Percentiles rank a stretch among this genome's conserved stretches.
These are phyloP conservation scores for Pluvianellus socialis DNA, from an alignment of 2,113 vertebrate species.

Conservation along the genomic window DNA sequence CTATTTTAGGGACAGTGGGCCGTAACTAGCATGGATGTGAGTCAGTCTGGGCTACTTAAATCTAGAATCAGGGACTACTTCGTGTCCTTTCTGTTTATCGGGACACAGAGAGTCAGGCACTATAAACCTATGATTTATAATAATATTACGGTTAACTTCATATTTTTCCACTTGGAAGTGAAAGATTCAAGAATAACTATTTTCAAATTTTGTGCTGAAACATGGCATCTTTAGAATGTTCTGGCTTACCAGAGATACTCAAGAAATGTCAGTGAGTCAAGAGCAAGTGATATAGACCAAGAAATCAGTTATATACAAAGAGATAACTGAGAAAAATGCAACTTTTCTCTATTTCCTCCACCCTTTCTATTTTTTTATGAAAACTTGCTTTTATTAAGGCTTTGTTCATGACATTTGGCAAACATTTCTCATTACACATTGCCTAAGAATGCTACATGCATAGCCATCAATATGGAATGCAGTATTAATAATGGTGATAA, in stretches of 20 bases:
- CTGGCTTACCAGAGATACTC: not conserved
- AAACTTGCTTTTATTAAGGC: not conserved
- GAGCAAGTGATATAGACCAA: not conserved
- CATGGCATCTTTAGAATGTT: not conserved
- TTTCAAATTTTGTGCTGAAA: not conserved
- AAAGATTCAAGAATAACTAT: not conserved
- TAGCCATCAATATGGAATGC: not conserved
- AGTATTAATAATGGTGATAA: not conserved
- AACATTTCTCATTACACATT: not conserved
- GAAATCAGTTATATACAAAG: not conserved
- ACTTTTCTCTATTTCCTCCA: not conserved
- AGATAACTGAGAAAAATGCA: not conserved
- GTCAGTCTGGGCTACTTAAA: not conserved
- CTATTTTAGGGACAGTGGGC: not conserved
- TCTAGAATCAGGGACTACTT: not conserved
- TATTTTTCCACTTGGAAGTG: not conserved
- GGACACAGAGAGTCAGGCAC: not conserved
- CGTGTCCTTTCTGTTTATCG: not conserved
- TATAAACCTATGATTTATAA: not conserved
- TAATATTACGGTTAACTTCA: rapidly evolving
- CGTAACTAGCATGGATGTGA: not conserved
- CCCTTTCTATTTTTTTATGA: not conserved
- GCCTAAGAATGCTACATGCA: not conserved
- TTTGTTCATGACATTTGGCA: not conserved
- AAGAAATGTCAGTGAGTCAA: not conserved